A percentile compares a stretch with the other conserved stretches of the same genome.
Evolutionary conservation across 1,140 invertebrate genomes (phyloP).

Genomic region (Stegodyphus mimosarum): DNA sequence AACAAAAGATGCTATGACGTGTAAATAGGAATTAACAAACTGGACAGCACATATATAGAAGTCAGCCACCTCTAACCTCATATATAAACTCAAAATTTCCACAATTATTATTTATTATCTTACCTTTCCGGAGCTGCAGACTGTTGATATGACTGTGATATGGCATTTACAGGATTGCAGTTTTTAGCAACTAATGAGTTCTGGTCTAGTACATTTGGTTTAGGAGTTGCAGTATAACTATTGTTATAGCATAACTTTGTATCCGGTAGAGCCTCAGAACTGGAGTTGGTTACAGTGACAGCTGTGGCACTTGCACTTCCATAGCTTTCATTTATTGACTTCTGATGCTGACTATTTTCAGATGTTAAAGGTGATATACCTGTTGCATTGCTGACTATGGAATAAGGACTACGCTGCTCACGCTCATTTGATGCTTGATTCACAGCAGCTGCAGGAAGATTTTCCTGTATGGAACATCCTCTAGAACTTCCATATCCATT

Average conservation of each 20-base stretch:
- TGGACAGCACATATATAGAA: no score
- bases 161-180: background rate
- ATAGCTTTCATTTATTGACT: conserved; percentile 25
- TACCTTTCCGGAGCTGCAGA: background rate
- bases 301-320: conserved; percentile 1
- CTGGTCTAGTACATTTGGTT: conserved; percentile 6
- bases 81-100: no score
- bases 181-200: conserved; percentile 1
- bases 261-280: conserved; percentile 6
- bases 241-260: conserved; percentile 14
- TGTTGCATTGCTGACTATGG: conserved; percentile 8
- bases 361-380: background rate
- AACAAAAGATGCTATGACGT: no score
- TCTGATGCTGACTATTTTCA: conserved; percentile 10
- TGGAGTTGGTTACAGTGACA: background rate
- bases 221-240: conserved; percentile 3
- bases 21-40: no score
- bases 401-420: conserved; percentile 21
- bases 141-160: conserved; percentile 15
- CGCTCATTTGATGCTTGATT: conserved; percentile 9
- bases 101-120: background rate
- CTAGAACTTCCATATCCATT: conserved; percentile 12
- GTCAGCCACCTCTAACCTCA: no score
- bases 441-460: background rate
- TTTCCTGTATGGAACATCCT: conserved; percentile 33